Evolutionary conservation across 2,888 invertebrate species (phyloP).

Genomic region (Capitulum mitella): DNA sequence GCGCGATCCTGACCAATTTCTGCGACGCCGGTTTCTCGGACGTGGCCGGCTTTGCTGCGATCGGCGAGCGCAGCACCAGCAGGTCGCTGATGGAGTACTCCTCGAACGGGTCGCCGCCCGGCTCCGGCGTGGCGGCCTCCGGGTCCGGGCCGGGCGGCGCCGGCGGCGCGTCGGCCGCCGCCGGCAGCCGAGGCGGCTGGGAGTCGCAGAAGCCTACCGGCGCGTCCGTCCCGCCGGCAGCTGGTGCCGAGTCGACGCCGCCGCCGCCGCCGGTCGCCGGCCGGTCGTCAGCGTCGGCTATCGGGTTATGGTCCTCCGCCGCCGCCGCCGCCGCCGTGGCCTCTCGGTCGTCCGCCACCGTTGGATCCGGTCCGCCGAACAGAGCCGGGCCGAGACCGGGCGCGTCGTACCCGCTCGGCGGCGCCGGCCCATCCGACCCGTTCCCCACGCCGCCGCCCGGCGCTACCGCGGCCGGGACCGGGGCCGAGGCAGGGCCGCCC

Average conservation of each 20-base stretch:
- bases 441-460: too few relatives aligned
- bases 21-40: background rate
- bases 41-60: background rate
- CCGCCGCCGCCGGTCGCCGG: background rate
- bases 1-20: background rate
- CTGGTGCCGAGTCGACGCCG: background rate
- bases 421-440: too few relatives aligned
- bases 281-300: background rate
- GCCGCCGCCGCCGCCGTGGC: background rate
- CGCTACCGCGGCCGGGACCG: too few relatives aligned
- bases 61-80: background rate
- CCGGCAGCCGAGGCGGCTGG: background rate
- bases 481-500: too few relatives aligned
- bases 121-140: background rate
- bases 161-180: background rate
- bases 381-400: too few relatives aligned
- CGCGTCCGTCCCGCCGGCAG: background rate
- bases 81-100: constrained; percentile 6
- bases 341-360: too few relatives aligned
- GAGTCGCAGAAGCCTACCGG: background rate
- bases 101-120: background rate
- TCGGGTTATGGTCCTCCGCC: background rate
- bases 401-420: too few relatives aligned
- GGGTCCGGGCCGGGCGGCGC: background rate
- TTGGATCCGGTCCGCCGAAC: too few relatives aligned